These are phyloP conservation scores for Carassius auratus DNA, from an alignment of 2,113 vertebrate species.

Conservation along the genomic window DNA sequence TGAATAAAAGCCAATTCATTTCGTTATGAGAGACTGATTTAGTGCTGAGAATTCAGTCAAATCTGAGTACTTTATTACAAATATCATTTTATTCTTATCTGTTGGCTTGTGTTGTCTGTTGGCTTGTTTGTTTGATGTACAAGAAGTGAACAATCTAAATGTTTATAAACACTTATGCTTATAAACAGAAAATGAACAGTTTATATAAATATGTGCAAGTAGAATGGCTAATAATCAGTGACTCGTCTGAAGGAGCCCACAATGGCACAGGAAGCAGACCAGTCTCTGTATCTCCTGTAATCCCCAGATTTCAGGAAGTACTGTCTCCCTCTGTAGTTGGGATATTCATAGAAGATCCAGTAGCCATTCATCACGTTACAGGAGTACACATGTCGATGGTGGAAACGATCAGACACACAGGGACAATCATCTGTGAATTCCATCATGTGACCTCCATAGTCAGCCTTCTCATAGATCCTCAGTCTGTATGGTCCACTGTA, in stretches of 20 bases:
- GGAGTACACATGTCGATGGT: slow-evolving; percentile 78
- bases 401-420: slow-evolving; percentile 79
- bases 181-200: slow-evolving; percentile 71
- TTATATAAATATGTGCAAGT: slow-evolving; percentile 70
- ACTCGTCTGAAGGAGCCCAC: slow-evolving; percentile 78
- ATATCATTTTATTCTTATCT: slow-evolving; percentile 21
- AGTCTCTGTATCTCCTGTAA: slow-evolving; percentile 80
- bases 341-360: slow-evolving; percentile 83
- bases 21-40: not conserved
- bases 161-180: slow-evolving; percentile 49
- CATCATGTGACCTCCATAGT: slow-evolving; percentile 79
- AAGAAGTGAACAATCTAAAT: not conserved
- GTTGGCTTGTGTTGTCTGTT: not conserved
- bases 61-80: slow-evolving; percentile 18
- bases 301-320: slow-evolving; percentile 80
- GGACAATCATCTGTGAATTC: slow-evolving; percentile 79
- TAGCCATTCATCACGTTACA: slow-evolving; percentile 79
- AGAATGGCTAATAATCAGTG: slow-evolving; percentile 73
- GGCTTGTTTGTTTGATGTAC: not conserved
- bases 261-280: slow-evolving; percentile 76
- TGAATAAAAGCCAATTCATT: not conserved
- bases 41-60: not conserved
- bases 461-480: slow-evolving; percentile 78
- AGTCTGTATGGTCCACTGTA: slow-evolving; percentile 79
- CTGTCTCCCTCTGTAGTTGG: slow-evolving; percentile 76